Percentiles rank a stretch among this genome's conserved stretches.
Evolutionary conservation across 2,888 invertebrate genomes (phyloP).

Genomic region (Spodoptera picta): DNA sequence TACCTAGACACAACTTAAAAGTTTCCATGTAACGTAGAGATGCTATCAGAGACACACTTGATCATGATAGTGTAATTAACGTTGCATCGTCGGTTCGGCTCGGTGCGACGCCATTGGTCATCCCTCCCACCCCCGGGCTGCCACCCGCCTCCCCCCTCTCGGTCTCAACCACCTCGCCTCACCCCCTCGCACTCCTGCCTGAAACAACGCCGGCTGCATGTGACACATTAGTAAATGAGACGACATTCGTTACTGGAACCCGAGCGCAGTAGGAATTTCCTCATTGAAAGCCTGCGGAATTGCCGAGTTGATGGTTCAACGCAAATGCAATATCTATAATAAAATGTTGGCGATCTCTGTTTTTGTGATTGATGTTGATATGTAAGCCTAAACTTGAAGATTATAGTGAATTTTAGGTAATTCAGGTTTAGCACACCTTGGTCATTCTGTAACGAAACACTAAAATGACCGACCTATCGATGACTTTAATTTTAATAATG

Average conservation of each 20-base stretch:
- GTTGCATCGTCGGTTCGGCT: slow-evolving; percentile 72
- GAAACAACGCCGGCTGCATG: slow-evolving; percentile 88
- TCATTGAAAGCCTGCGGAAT: slow-evolving; percentile 64
- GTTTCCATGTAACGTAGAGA: slow-evolving; percentile 25
- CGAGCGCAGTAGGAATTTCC: slow-evolving; percentile 78
- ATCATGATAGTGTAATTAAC: slow-evolving; percentile 77
- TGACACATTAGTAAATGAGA: slow-evolving; percentile 90
- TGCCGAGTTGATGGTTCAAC: slow-evolving; percentile 41
- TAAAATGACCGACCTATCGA: no score
- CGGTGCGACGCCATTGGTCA: slow-evolving; percentile 81
- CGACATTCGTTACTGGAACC: slow-evolving; percentile 88
- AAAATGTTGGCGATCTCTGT: slow-evolving; percentile 39
- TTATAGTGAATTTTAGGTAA: no score
- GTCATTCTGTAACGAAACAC: no score
- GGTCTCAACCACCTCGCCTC: slow-evolving; percentile 46
- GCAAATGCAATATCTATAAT: slow-evolving; percentile 45
- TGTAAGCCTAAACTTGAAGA: background rate
- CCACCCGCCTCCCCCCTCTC: slow-evolving; percentile 42
- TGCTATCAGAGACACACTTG: slow-evolving; percentile 45
- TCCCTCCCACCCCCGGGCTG: slow-evolving; percentile 58
- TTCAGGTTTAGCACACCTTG: no score
- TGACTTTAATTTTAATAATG: no score
- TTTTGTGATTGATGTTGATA: background rate
- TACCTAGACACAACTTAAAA: slow-evolving; percentile 13
- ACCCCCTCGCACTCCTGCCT: slow-evolving; percentile 62